These are phyloP conservation scores for Lophius piscatorius DNA, from an alignment of 2,113 vertebrate genomes.

Conservation along the genomic window DNA sequence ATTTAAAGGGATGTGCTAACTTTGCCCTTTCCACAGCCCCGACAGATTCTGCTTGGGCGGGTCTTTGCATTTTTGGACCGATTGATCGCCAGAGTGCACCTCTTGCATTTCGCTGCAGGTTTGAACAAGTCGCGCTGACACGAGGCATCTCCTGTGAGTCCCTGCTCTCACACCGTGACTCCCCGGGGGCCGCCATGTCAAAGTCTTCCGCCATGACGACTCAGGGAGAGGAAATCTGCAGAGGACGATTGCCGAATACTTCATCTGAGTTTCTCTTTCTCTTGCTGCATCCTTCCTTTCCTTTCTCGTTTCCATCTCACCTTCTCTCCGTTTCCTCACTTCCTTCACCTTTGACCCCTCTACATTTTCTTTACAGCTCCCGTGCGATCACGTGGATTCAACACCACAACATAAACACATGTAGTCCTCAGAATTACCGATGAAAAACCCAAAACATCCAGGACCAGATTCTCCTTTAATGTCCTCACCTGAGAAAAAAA, in stretches of 20 bases:
- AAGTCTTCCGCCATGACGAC: constrained; percentile 85
- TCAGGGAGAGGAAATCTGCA: constrained; percentile 91
- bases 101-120: constrained; percentile 32
- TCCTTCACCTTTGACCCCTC: not conserved
- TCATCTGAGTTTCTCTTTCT: constrained; percentile 17
- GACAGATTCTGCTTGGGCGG: constrained; percentile 59
- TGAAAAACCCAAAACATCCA: too few relatives aligned
- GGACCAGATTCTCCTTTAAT: too few relatives aligned
- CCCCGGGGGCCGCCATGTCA: constrained; percentile 83
- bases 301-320: not conserved
- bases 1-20: constrained; percentile 80
- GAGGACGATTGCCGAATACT: too few relatives aligned
- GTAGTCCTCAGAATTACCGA: too few relatives aligned
- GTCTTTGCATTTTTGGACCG: constrained; percentile 30
- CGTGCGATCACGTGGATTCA: too few relatives aligned
- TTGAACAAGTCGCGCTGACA: constrained; percentile 43
- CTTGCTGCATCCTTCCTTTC: constrained; percentile 3
- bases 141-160: constrained; percentile 45
- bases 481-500: too few relatives aligned
- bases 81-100: constrained; percentile 31
- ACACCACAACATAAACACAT: too few relatives aligned
- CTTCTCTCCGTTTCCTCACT: not conserved
- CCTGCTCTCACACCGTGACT: constrained; percentile 61
- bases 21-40: constrained; percentile 68
- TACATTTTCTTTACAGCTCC: not conserved